Conservation (phyloP, 1,140 invertebrate genomes). For the Idris sp. region DNA sequence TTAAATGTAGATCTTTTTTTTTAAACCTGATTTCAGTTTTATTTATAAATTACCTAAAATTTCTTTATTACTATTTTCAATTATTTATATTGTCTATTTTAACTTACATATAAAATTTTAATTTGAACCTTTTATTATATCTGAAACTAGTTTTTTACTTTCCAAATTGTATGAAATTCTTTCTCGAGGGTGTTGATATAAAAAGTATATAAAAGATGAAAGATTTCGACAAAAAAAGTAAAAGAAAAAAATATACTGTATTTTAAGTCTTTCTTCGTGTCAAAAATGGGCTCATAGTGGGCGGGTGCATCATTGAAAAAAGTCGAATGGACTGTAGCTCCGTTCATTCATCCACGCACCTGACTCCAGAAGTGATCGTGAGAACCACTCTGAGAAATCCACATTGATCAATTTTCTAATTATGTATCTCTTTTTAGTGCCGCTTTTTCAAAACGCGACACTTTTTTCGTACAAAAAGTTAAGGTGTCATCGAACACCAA, state of each 20-base stretch:
- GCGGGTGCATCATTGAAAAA: slow-evolving; percentile 67
- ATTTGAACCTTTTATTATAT: too few relatives aligned
- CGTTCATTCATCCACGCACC: slow-evolving; percentile 65
- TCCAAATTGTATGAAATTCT: slow-evolving; percentile 1
- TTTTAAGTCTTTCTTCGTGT: slow-evolving; percentile 46
- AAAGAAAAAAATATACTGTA: slow-evolving; percentile 48
- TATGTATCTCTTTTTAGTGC: slow-evolving; percentile 18
- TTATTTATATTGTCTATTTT: too few relatives aligned
- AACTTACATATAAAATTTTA: too few relatives aligned
- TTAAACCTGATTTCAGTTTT: too few relatives aligned
- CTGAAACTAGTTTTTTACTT: too few relatives aligned
- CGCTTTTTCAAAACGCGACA: slow-evolving; percentile 12
- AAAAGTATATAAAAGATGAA: slow-evolving; percentile 33
- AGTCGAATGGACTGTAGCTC: slow-evolving; percentile 66
- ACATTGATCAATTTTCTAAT: slow-evolving; percentile 50
- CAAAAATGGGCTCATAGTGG: slow-evolving; percentile 70
- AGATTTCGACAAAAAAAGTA: slow-evolving; percentile 11
- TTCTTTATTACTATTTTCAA: too few relatives aligned
- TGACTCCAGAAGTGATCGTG: slow-evolving; percentile 64
- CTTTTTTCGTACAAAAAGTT: slow-evolving; percentile 30
- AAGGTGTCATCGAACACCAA: slow-evolving; percentile 1
- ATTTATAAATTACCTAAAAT: too few relatives aligned
- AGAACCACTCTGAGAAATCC: slow-evolving; percentile 58
- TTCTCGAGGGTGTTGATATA: slow-evolving; percentile 7
- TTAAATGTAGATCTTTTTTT: too few relatives aligned